Evolutionary conservation across 1,140 invertebrate species (phyloP).

Genomic region (Cherax destructor): DNA sequence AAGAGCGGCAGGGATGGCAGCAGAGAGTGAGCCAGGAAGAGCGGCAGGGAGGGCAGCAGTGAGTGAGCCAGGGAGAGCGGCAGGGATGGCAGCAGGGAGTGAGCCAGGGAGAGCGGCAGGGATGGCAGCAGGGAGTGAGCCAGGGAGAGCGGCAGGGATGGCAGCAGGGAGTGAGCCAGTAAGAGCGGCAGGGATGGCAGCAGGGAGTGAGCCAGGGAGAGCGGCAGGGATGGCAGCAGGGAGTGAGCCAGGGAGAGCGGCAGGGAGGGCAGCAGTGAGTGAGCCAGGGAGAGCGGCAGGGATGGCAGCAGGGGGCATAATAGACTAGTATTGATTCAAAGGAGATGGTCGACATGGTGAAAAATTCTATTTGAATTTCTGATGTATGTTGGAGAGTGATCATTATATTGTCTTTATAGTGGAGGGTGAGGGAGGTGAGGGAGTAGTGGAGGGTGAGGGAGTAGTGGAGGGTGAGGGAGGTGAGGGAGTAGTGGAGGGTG

Average conservation of each 20-base stretch:
- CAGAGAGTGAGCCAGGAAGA: background rate
- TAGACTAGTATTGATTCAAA: background rate
- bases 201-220: too few species aligned
- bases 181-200: too few species aligned
- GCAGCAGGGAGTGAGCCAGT: too few species aligned
- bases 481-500: background rate
- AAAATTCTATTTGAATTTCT: background rate
- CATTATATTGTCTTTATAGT: background rate
- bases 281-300: background rate
- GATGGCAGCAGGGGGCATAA: background rate
- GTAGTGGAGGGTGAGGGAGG: background rate
- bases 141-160: too few species aligned
- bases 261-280: background rate
- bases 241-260: background rate
- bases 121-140: too few species aligned
- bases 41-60: background rate
- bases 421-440: background rate
- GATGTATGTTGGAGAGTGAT: background rate
- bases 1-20: too few species aligned
- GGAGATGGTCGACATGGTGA: background rate
- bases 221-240: background rate
- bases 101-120: too few species aligned
- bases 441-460: background rate
- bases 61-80: background rate
- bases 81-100: too few species aligned